Evolutionary conservation across 2,888 invertebrate species (phyloP).

Genomic region (Agrotis segetum): DNA sequence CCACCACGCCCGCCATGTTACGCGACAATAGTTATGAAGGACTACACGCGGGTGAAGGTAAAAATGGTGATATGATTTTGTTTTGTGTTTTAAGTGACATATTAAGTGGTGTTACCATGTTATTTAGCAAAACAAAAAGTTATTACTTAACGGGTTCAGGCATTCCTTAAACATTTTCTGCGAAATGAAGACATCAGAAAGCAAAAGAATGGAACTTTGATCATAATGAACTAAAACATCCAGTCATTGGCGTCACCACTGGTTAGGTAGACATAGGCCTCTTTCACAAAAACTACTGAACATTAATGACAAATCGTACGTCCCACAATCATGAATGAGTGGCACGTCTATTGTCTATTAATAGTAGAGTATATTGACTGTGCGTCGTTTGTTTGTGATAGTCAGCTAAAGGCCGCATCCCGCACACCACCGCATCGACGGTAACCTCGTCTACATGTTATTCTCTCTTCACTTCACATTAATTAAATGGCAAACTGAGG

Average conservation of each 20-base stretch:
- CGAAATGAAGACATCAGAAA: not conserved
- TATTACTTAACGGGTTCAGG: too few species aligned
- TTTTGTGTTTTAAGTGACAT: not conserved
- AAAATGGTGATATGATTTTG: not conserved
- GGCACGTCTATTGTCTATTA: constrained; percentile 6
- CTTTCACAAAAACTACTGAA: not conserved
- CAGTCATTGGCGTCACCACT: too few species aligned
- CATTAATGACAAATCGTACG: not conserved
- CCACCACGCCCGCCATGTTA: not conserved
- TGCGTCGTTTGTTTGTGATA: constrained; percentile 5
- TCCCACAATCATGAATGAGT: constrained; percentile 14
- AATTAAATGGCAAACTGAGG: not conserved
- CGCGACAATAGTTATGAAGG: constrained; percentile 22
- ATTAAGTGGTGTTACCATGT: not conserved
- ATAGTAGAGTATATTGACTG: constrained; percentile 15
- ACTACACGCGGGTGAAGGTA: not conserved
- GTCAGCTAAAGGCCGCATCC: not conserved
- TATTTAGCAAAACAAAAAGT: not conserved
- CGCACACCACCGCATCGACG: not conserved
- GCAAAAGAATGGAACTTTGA: too few species aligned
- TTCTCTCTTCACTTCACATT: not conserved
- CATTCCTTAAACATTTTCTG: too few species aligned
- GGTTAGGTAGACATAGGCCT: not conserved
- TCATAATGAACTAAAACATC: too few species aligned
- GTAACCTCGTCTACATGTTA: not conserved